Evolutionary conservation across 2,797 vertebrate species (phyloP).

Genomic region (Knipowitschia caucasica): DNA sequence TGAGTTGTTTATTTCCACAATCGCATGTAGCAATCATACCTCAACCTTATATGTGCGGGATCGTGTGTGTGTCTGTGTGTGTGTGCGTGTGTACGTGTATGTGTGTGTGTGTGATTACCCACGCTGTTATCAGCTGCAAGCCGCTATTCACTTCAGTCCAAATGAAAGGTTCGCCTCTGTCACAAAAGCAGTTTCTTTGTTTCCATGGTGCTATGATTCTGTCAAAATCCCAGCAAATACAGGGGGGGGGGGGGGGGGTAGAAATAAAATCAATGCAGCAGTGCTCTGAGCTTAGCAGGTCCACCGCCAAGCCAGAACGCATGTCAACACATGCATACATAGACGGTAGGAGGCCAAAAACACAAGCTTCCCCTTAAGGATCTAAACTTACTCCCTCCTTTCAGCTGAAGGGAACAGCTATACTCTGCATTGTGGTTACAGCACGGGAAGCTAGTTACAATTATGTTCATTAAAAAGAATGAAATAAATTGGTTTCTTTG

Average conservation of each 20-base stretch:
- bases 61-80: slow-evolving; percentile 1
- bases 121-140: slow-evolving; percentile 73
- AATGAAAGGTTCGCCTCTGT: slow-evolving; percentile 77
- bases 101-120: slow-evolving; percentile 64
- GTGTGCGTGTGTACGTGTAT: slow-evolving; percentile 9
- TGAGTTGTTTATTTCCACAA: slow-evolving; percentile 68
- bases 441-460: background rate
- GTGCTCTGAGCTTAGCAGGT: slow-evolving; percentile 55
- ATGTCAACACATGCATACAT: slow-evolving; percentile 39
- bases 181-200: slow-evolving; percentile 83
- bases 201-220: slow-evolving; percentile 94
- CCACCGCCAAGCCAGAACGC: slow-evolving; percentile 46
- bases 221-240: slow-evolving; percentile 91
- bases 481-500: background rate
- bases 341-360: slow-evolving; percentile 30
- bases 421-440: slow-evolving; percentile 18
- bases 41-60: slow-evolving; percentile 52
- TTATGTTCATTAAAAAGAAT: slow-evolving; percentile 3
- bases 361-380: slow-evolving; percentile 21
- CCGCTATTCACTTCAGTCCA: slow-evolving; percentile 63
- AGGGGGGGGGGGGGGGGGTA: slow-evolving; percentile 63
- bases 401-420: slow-evolving; percentile 14
- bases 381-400: slow-evolving; percentile 28
- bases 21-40: slow-evolving; percentile 63
- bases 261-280: slow-evolving; percentile 89